Percentiles rank a stretch among this genome's conserved stretches.
phyloP scores from a whole-genome alignment of 2,797 vertebrate species.

The Spheniscus humboldti region DNA sequence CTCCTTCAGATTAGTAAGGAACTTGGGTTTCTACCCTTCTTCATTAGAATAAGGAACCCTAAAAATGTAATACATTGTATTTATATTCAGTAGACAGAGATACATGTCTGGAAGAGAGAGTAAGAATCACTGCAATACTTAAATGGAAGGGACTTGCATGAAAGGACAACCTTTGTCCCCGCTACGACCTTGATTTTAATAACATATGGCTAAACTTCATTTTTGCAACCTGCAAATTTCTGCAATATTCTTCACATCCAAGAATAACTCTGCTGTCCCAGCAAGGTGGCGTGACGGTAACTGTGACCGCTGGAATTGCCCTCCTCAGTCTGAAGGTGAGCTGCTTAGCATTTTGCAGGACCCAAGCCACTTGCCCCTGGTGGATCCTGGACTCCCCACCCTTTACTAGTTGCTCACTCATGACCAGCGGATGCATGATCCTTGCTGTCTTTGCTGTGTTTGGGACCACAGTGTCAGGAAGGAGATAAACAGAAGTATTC shows the following conservation, averaged over 20 bases:
- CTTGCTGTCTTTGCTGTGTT: not conserved
- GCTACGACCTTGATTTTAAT: not conserved
- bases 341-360: not conserved
- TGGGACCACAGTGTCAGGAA: not conserved
- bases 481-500: not conserved
- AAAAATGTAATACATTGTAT: not conserved
- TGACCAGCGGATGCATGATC: no score
- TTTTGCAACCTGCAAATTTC: not conserved
- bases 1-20: not conserved
- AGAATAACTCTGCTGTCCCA: not conserved
- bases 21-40: not conserved
- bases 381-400: not conserved
- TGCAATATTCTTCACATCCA: not conserved
- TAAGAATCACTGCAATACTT: not conserved
- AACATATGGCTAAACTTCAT: not conserved
- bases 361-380: not conserved
- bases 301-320: fast-evolving
- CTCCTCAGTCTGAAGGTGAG: not conserved
- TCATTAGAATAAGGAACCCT: not conserved
- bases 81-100: not conserved
- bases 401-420: not conserved
- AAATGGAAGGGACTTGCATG: not conserved
- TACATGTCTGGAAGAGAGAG: not conserved
- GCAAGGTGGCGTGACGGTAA: not conserved
- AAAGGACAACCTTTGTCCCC: not conserved